phyloP scores from a whole-genome alignment of 2,113 vertebrate genomes.

The Planiliza haematocheilus region DNA sequence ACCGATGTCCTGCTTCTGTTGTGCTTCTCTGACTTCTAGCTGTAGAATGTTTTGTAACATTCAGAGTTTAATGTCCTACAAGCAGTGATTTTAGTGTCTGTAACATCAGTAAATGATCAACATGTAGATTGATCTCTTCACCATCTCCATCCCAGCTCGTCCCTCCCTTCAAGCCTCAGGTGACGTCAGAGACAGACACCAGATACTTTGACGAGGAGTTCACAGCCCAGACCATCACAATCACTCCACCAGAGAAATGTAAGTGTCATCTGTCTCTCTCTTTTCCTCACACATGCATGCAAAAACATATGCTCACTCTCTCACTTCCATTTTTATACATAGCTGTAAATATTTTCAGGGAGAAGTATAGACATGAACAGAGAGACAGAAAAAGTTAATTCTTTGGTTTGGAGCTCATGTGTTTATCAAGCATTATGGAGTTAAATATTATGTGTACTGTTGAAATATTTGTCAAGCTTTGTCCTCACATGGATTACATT shows the following conservation, averaged over 20 bases:
- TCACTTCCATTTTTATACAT: background rate
- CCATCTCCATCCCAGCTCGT: conserved; percentile 75
- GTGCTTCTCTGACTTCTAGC: background rate
- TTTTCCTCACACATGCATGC: background rate
- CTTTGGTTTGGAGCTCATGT: background rate
- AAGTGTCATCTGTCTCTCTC: conserved; percentile 45
- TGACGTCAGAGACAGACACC: conserved; percentile 88
- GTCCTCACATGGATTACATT: no score
- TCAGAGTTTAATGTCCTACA: background rate
- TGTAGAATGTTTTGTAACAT: background rate
- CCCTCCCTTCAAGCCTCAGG: conserved; percentile 88
- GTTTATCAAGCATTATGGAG: background rate
- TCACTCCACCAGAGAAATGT: conserved; percentile 90
- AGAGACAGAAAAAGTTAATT: background rate
- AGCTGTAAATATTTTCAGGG: background rate
- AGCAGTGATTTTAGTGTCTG: background rate
- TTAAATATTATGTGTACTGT: background rate
- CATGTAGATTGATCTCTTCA: conserved; percentile 25
- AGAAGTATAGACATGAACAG: background rate
- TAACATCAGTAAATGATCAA: background rate
- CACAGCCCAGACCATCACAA: conserved; percentile 89
- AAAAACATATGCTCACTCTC: conserved; percentile 19
- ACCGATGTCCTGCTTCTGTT: background rate
- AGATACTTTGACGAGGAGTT: conserved; percentile 90
- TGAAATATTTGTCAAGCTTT: no score